phyloP scores from a whole-genome alignment of 2,888 invertebrate species.

The Dendrolimus houi region DNA sequence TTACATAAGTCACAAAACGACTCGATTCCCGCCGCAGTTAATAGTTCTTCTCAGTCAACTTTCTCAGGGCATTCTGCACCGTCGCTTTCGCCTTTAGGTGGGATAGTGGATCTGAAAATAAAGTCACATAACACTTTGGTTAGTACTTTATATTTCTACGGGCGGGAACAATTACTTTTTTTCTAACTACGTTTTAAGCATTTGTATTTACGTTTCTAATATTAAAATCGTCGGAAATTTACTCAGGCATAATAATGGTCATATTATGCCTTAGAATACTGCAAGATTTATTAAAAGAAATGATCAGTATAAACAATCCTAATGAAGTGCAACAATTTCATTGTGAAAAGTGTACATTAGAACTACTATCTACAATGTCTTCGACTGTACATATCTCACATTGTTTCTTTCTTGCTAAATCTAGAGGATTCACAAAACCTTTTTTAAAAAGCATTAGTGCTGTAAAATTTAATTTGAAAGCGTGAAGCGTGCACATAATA shows the following conservation, averaged over 20 bases:
- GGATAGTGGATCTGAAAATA: constrained; percentile 69
- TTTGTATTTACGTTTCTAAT: too few relatives aligned
- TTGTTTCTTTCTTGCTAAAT: constrained; percentile 28
- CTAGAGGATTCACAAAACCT: constrained; percentile 41
- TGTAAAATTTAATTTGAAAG: constrained; percentile 63
- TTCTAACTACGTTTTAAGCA: too few relatives aligned
- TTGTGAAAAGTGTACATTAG: not conserved
- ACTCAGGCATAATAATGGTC: too few relatives aligned
- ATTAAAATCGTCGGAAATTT: too few relatives aligned
- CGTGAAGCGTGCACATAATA: constrained; percentile 71
- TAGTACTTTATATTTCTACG: not conserved
- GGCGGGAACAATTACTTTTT: too few relatives aligned
- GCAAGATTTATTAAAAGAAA: too few relatives aligned
- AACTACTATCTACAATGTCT: constrained; percentile 20
- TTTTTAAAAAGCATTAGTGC: constrained; percentile 66
- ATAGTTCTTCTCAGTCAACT: constrained; percentile 70
- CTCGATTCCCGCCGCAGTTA: constrained; percentile 34
- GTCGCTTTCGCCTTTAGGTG: constrained; percentile 74
- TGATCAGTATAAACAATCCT: too few relatives aligned
- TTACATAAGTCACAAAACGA: constrained; percentile 47
- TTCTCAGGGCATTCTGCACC: constrained; percentile 73
- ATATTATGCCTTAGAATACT: too few relatives aligned
- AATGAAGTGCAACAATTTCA: too few relatives aligned
- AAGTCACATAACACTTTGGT: constrained; percentile 10
- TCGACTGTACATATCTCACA: constrained; percentile 29